Base-by-base conservation (phyloP, 2,888 invertebrate genomes). In the Hedychridium roseum region DNA sequence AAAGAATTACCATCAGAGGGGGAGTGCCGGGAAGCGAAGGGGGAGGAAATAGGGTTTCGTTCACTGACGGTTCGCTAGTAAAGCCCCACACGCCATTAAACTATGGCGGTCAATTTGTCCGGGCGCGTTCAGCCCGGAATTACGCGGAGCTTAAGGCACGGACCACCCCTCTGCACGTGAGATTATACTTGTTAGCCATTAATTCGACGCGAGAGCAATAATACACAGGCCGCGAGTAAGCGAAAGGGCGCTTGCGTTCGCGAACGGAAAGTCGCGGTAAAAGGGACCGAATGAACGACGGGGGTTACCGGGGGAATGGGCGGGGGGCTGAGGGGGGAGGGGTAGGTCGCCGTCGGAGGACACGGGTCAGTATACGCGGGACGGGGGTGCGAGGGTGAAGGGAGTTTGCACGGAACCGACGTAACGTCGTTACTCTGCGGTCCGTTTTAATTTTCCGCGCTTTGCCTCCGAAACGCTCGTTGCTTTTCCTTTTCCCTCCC, bases 41-140 rank as follows among this genome's bases (percentile, higher is more conserved):
- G n/a, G n/a, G n/a, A n/a, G n/a, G n/a, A n/a, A n/a, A n/a, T n/a
- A n/a, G n/a, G n/a, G 32, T 14, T 32, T 32, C 14, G 16, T 32
- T 32, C 9, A 32, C 16, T 15, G 15, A 16, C 2, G 32, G 32
- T 7, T 32, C 4, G 32, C 16, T 11, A n/a, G 9, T 7, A 1
- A n/a, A 14, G 14, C 32, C 32, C 9, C 32, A 6, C 14, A 32
- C 32, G 23, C 46, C 63, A 63, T 60, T 63, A 60, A 64, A 60
- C 62, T 60, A 50, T 46, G 55, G 57, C n/a, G 60, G 57, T 63
- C 63, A 62, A 63, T 63, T 63, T 63, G 63, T 60, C 63, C 41
- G 34, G 26, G 27, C 44, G 47, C 50, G 55, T 54, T 49, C 57
- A 54, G 43, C 35, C 49, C 37, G 57, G 55, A 55, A 62, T 60